A percentile compares a stretch with the other conserved stretches of the same genome.
Conservation (phyloP, 2,797 vertebrate species). For the Pseudopleuronectes americanus region DNA sequence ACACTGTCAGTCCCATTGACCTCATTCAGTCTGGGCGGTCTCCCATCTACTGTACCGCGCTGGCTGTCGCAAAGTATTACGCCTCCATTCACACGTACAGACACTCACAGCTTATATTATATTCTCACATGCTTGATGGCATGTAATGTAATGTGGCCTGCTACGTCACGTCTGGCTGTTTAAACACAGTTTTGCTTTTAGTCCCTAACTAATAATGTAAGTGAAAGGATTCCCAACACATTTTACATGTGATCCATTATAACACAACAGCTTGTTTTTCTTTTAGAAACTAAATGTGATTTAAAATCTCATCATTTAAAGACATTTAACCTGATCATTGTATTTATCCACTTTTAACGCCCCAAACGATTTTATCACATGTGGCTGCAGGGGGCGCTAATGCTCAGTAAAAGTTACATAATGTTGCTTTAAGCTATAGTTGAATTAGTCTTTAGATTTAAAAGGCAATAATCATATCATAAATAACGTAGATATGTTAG, state of each 20-base stretch:
- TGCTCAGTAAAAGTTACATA: no score
- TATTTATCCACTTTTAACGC: no score
- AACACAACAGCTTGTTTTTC: no score
- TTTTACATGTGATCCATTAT: background rate
- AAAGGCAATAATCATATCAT: no score
- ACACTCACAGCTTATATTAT: background rate
- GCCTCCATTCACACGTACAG: constrained; percentile 6
- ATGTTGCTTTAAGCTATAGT: no score
- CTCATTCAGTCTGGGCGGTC: constrained; percentile 71
- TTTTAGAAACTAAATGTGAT: background rate
- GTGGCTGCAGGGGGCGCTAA: no score
- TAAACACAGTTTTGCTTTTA: no score
- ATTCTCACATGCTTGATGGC: background rate
- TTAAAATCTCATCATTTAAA: no score
- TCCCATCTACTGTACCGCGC: constrained; percentile 46
- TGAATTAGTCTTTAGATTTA: background rate
- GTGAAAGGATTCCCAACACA: background rate
- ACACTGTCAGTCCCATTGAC: constrained; percentile 58
- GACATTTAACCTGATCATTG: no score
- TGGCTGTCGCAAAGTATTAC: constrained; percentile 40
- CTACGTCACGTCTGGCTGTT: no score
- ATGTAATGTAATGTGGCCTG: no score
- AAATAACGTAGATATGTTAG: background rate
- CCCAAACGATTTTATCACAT: no score
- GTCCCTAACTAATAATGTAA: background rate